phyloP scores from a whole-genome alignment of 2,113 vertebrate species.

The Haplochromis vanheusdeni region DNA sequence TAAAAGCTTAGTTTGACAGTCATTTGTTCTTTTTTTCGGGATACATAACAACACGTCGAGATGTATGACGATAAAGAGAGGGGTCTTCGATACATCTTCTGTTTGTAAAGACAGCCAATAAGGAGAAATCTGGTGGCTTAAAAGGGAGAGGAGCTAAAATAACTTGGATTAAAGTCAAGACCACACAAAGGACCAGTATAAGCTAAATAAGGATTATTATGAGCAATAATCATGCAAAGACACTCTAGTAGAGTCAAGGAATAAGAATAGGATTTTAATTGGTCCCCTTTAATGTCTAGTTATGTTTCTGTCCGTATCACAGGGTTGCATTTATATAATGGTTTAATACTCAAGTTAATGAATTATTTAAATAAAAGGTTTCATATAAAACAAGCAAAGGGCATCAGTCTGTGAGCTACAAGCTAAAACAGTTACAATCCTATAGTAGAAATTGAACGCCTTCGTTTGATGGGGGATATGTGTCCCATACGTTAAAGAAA shows the following conservation, averaged over 20 bases:
- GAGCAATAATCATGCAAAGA: not conserved
- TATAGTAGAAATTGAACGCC: not conserved
- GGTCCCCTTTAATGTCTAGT: not conserved
- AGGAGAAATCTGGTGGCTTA: not conserved
- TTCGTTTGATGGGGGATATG: not conserved
- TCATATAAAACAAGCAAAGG: not conserved
- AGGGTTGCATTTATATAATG: conserved; percentile 14
- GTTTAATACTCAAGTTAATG: not conserved
- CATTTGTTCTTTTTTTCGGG: not conserved
- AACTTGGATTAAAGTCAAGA: not conserved
- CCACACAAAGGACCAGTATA: not conserved
- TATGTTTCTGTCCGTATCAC: not conserved
- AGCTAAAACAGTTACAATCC: not conserved
- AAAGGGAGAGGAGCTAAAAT: not conserved
- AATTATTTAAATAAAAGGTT: not conserved
- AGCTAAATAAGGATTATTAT: not conserved
- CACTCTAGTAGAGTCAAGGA: not conserved
- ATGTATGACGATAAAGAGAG: not conserved
- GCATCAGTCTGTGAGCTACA: not conserved
- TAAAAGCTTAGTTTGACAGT: not conserved
- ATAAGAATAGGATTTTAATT: not conserved
- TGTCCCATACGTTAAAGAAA: not conserved
- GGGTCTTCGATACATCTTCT: not conserved
- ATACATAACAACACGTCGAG: not conserved
- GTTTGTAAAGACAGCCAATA: not conserved